Base-by-base conservation (phyloP, 2,797 vertebrate species). In the Spheniscus humboldti region DNA sequence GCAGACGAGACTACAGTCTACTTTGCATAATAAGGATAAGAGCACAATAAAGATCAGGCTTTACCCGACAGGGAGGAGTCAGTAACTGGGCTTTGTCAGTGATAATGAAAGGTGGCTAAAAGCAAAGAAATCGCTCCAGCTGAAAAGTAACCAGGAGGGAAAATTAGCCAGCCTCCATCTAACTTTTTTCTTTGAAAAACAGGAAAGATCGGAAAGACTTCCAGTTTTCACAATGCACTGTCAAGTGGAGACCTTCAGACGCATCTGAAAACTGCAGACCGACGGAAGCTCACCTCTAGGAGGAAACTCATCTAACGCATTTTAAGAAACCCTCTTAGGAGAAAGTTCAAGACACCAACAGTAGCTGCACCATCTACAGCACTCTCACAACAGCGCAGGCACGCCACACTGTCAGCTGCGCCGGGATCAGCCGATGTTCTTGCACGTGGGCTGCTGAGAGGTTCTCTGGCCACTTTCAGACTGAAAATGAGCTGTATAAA, bases 371-470 rank as follows among this genome's bases (percentile, higher is more conserved):
- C 24, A 20, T 3, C 28, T 22, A 18, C 16, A 22, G 18, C 27
- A n/a, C 19, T n/a, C 25, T 47, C 60, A 11, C 45, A 22, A 25
- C 10, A 72, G 47, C 6, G 1, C 30, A 53, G 31, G 41, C 30
- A 22, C 2, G 14, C 16, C 10, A 3, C 1, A 1, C 30, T 18
- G 53, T 55, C 31, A 55, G 8, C 55, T 13, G 31, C 22, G 31
- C 55, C 31, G 14, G 31, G 33, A 9, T 7, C 55, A 57, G 55
- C 31, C 55, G 6, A 20, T 9, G 25, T 9, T 60, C 53, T 47
- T 27, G 4, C 0, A 20, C 1, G 4, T 4, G 27, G 22, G 27
- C 27, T 41, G 24, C 1, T 11, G 17, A 47, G 39, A 47, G 41
- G n/a, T n/a, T 31, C 69, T 52, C 39, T 10, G 24, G 55, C 53